Evolutionary conservation across 2,797 vertebrate species (phyloP).

Genomic region (Xerus rutilus): DNA sequence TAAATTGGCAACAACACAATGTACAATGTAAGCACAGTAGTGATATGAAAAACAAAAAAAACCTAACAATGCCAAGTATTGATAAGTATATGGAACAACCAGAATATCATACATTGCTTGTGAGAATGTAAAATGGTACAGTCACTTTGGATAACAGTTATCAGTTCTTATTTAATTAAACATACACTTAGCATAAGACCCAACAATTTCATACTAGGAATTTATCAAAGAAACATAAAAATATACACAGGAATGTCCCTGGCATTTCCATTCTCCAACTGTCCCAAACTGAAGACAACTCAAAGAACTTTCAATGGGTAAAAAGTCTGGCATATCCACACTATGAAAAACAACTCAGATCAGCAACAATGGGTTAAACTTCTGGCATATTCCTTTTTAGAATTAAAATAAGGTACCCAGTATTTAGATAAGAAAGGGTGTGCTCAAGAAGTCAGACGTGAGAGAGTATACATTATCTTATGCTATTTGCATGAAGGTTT

Average conservation of each 20-base stretch:
- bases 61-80: background rate
- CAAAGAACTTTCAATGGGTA: background rate
- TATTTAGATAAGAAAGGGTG: background rate
- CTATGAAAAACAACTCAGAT: too few relatives aligned
- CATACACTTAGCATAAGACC: background rate
- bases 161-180: background rate
- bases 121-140: background rate
- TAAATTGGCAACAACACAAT: background rate
- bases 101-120: fast-evolving
- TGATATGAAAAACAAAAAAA: background rate
- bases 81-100: fast-evolving
- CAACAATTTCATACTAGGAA: background rate
- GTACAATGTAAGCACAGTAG: background rate
- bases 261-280: background rate
- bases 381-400: background rate
- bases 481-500: background rate
- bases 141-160: too few relatives aligned
- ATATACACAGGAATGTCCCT: background rate
- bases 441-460: background rate
- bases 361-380: background rate
- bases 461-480: background rate
- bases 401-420: background rate
- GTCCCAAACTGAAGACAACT: background rate
- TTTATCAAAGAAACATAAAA: background rate
- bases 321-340: background rate